A percentile compares a stretch with the other conserved stretches of the same genome.
Evolutionary conservation across 2,797 vertebrate genomes (phyloP).

Genomic region (Tarsius wallacei): DNA sequence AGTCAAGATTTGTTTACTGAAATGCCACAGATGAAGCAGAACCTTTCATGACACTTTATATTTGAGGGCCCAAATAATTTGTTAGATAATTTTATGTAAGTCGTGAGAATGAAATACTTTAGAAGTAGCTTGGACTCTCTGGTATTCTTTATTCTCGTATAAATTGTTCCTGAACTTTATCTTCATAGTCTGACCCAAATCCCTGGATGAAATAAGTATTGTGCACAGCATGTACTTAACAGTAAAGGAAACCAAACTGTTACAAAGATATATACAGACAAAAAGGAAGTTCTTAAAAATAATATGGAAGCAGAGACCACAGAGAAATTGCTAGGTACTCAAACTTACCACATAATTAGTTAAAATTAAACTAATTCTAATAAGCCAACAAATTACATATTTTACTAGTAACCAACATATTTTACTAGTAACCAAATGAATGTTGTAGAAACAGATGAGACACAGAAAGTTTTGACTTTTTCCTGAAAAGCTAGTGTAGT

Average conservation of each 20-base stretch:
- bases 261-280: not conserved
- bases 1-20: not conserved
- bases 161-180: constrained; percentile 28
- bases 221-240: not conserved
- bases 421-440: not conserved
- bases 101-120: not conserved
- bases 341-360: not conserved
- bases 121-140: not conserved
- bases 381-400: not conserved
- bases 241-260: not conserved
- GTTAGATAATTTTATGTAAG: not conserved
- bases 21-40: not conserved
- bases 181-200: not conserved
- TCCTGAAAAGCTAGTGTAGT: not conserved
- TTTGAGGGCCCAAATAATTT: not conserved
- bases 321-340: not conserved
- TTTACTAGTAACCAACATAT: not conserved
- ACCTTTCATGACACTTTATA: not conserved
- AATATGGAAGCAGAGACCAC: not conserved
- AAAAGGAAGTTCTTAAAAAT: not conserved
- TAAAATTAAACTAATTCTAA: not conserved
- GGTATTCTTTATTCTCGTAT: not conserved
- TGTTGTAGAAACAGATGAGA: not conserved
- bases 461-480: not conserved
- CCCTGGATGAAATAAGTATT: not conserved